Percentiles rank a stretch among this genome's conserved stretches.
phyloP scores from a whole-genome alignment of 2,113 vertebrate species.

The Pogona vitticeps region DNA sequence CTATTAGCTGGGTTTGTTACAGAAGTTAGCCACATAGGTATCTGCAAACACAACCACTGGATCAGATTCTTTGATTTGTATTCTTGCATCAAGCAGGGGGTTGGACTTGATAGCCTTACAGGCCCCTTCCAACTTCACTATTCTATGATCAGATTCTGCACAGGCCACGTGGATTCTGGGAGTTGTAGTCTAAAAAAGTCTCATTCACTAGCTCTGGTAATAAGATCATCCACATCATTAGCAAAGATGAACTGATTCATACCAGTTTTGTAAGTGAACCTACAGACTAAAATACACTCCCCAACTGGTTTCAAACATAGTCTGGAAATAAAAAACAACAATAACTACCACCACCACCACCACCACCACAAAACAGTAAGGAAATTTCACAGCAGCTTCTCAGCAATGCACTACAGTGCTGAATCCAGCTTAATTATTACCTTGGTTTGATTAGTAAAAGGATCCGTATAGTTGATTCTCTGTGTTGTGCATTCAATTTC shows the following conservation, averaged over 20 bases:
- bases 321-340: background rate
- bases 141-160: too few species aligned
- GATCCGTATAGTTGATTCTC: conserved; percentile 86
- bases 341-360: too few species aligned
- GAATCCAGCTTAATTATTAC: conserved; percentile 68
- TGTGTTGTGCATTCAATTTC: conserved; percentile 79
- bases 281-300: background rate
- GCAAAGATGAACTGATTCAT: background rate
- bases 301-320: conserved; percentile 9
- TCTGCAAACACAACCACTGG: background rate
- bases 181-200: too few species aligned
- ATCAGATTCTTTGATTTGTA: too few species aligned
- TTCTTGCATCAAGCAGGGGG: too few species aligned
- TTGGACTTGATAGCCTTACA: too few species aligned
- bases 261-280: conserved; percentile 15
- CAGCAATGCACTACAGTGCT: background rate
- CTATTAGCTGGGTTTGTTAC: background rate
- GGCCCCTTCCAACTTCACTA: too few species aligned
- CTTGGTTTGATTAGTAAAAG: conserved; percentile 86
- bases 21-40: background rate
- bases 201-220: too few species aligned
- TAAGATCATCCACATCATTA: background rate
- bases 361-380: too few species aligned
- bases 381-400: background rate
- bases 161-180: too few species aligned